phyloP scores from a whole-genome alignment of 1,140 invertebrate species.

The Drosophila pseudoananassae region DNA sequence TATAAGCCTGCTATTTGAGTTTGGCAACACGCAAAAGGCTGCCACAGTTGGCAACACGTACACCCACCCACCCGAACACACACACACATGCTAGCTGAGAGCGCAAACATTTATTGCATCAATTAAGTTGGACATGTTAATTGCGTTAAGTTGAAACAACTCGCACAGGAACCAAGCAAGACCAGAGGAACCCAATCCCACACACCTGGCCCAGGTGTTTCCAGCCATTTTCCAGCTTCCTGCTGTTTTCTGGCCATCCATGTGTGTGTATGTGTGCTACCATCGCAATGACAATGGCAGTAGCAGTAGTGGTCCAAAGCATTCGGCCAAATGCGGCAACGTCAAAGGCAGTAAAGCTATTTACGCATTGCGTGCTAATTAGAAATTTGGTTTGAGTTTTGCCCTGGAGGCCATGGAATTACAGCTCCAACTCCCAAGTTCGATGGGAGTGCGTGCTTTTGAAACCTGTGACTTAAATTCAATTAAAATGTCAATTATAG shows the following conservation, averaged over 20 bases:
- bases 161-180: constrained; percentile 57
- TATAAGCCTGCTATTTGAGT: constrained; percentile 59
- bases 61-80: constrained; percentile 13
- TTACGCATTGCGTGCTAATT: constrained; percentile 67
- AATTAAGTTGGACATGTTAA: constrained; percentile 83
- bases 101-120: constrained; percentile 81
- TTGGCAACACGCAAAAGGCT: constrained; percentile 74
- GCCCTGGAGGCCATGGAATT: background rate
- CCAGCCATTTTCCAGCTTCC: constrained; percentile 7
- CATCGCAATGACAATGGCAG: constrained; percentile 43
- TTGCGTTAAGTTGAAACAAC: constrained; percentile 82
- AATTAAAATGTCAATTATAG: constrained; percentile 47
- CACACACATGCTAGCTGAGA: constrained; percentile 25
- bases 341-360: constrained; percentile 58
- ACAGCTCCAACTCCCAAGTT: background rate
- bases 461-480: constrained; percentile 57
- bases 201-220: constrained; percentile 24
- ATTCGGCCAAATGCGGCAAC: constrained; percentile 45
- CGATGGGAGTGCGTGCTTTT: constrained; percentile 32
- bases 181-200: background rate
- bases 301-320: constrained; percentile 14
- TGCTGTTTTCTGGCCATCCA: constrained; percentile 11
- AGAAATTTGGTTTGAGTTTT: constrained; percentile 54
- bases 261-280: constrained; percentile 12
- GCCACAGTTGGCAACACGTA: constrained; percentile 68